phyloP scores from a whole-genome alignment of 2,888 invertebrate species.

The Ophonus ardosiacus region DNA sequence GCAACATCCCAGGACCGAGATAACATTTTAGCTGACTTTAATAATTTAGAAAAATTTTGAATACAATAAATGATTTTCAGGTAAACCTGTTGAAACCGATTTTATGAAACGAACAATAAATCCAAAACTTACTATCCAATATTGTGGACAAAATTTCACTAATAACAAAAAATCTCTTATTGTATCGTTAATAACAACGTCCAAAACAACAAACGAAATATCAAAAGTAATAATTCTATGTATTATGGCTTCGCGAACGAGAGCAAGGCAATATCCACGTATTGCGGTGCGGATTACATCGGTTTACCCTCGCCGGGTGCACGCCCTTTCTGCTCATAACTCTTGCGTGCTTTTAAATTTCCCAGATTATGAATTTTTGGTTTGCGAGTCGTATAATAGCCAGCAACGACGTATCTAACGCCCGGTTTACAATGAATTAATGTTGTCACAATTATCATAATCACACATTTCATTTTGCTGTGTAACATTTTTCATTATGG shows the following conservation, averaged over 20 bases:
- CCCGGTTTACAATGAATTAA: slow-evolving; percentile 50
- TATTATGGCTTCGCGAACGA: neutral
- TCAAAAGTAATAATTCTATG: neutral
- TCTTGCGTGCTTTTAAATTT: slow-evolving; percentile 60
- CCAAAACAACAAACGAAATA: neutral
- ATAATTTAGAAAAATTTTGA: too few relatives aligned
- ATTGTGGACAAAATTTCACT: too few relatives aligned
- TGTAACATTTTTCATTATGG: neutral
- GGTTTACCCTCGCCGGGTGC: neutral
- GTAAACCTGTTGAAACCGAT: too few relatives aligned
- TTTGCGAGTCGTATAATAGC: slow-evolving; percentile 44
- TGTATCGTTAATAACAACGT: neutral
- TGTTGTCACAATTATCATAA: slow-evolving; percentile 40
- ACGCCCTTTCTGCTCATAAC: slow-evolving; percentile 43
- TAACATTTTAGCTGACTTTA: too few relatives aligned
- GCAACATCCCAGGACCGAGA: too few relatives aligned
- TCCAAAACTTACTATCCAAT: too few relatives aligned
- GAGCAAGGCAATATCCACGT: neutral
- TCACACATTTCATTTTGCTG: slow-evolving; percentile 2
- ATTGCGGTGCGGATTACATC: slow-evolving; percentile 4
- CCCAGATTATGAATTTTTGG: slow-evolving; percentile 60
- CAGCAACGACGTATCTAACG: slow-evolving; percentile 8
- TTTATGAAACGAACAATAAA: too few relatives aligned
- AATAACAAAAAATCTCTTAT: neutral
- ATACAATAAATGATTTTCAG: too few relatives aligned